phyloP scores from a whole-genome alignment of 2,113 vertebrate species.

The Phodopus roborovskii region DNA sequence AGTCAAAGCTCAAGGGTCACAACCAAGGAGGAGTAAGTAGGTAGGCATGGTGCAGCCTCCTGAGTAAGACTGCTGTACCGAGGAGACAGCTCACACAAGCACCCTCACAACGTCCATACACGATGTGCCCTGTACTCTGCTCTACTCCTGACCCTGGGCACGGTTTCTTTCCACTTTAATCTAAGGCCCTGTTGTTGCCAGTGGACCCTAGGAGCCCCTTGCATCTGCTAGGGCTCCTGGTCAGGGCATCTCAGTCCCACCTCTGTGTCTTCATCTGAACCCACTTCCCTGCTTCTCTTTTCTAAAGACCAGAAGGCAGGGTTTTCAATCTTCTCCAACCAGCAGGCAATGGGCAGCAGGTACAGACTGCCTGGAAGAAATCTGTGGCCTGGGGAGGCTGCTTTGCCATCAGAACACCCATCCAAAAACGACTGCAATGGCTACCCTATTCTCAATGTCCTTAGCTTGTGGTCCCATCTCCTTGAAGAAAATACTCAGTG shows the following conservation, averaged over 20 bases:
- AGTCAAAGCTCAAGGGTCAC: neutral
- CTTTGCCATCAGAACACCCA: neutral
- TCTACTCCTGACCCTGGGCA: neutral
- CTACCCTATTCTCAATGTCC: neutral
- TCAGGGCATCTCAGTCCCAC: neutral
- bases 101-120: neutral
- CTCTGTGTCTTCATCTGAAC: neutral
- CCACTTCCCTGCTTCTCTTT: neutral
- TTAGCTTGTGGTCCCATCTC: neutral
- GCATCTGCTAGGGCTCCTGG: neutral
- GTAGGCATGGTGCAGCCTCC: neutral
- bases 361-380: constrained; percentile 4
- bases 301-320: neutral
- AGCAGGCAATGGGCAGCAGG: neutral
- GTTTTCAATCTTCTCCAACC: neutral
- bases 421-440: neutral
- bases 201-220: neutral
- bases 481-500: neutral
- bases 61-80: neutral
- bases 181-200: neutral
- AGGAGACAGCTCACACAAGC: neutral
- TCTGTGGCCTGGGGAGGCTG: neutral
- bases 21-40: neutral
- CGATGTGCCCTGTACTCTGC: neutral
- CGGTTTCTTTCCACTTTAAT: neutral